Evolutionary conservation across 2,888 invertebrate genomes (phyloP), one percentile per base, ranked within the genome.

Genomic region (Oligia strigilis): DNA sequence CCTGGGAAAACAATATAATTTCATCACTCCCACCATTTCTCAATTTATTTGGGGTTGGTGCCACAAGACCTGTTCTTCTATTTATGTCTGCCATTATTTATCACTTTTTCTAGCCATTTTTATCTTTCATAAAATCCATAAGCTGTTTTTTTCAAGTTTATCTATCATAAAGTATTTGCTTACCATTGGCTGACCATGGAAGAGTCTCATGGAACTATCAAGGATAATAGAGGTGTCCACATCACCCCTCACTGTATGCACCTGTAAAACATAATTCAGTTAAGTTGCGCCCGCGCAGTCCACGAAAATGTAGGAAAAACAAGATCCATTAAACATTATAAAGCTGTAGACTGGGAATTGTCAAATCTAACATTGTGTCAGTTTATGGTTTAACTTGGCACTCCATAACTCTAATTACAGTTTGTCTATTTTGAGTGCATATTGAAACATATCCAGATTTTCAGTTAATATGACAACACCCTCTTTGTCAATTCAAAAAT

Each of bases 181-280:
- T 89, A 97, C 97, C 94, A 97, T 87, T 65, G 90, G 76, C 67
- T 94, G 96, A 43, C 93, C 94, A 91, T 94, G 96, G 83, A 94
- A 96, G 4, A 96, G 89, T 79, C 96, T 93, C 91, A 96, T 93
- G 2, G 95, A 93, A 46, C 92, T 90, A 77, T 96, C 97, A 14
- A 96, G 89, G 70, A 96, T 95, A 0, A 96, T 96, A 23, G 96
- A 94, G 0, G 94, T 78, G 67, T 96, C 97, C 8, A 97, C 94
- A 81, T 96, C 96, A 72, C 91, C 92, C 49, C 96, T 92, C 3
- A 93, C 92, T 69, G 93, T 86, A 9, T 94, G 89, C 66, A 95
- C 90, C 96, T 96, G 91, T 2, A 83, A 89, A 65, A 49, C 5
- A 77, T 17, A n/a, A 5, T 9, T 67, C 0, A 14, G 6, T 9